Conservation (phyloP, 2,797 vertebrate genomes). For the Monodelphis domestica region DNA sequence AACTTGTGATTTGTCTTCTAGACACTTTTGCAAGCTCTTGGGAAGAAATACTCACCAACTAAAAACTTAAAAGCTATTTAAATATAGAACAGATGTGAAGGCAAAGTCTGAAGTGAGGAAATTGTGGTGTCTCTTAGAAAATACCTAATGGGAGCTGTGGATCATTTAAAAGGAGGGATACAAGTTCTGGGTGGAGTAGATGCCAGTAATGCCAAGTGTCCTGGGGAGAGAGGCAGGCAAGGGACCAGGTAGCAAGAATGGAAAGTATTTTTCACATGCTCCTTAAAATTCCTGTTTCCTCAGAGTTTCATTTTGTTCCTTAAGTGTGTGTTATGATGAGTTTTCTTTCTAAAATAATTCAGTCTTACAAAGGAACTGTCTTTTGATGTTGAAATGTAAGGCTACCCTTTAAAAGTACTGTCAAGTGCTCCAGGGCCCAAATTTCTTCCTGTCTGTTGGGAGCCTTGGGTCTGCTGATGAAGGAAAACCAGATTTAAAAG, state of each 20-base stretch:
- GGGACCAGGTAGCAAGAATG: neutral
- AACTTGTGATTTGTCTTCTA: neutral
- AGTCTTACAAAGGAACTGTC: slow-evolving; percentile 2
- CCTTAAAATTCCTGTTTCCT: neutral
- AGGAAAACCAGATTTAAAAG: neutral
- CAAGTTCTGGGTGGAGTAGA: neutral
- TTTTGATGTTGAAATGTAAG: slow-evolving; percentile 15
- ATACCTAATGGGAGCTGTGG: neutral
- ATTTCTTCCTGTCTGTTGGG: neutral
- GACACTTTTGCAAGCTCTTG: neutral
- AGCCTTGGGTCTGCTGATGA: neutral
- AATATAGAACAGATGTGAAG: neutral
- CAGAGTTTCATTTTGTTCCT: neutral
- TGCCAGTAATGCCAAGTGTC: neutral
- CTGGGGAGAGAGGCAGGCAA: neutral
- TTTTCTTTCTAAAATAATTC: slow-evolving; percentile 52
- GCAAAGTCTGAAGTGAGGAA: slow-evolving; percentile 2
- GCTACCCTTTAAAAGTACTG: slow-evolving; percentile 17
- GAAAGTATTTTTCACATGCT: neutral
- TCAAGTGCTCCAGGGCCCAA: neutral
- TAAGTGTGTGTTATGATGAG: neutral
- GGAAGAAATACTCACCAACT: neutral
- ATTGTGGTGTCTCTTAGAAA: neutral
- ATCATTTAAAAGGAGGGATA: too few relatives aligned
- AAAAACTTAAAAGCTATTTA: neutral